Conservation (phyloP, 2,113 vertebrate genomes). For the Salvator merianae region DNA sequence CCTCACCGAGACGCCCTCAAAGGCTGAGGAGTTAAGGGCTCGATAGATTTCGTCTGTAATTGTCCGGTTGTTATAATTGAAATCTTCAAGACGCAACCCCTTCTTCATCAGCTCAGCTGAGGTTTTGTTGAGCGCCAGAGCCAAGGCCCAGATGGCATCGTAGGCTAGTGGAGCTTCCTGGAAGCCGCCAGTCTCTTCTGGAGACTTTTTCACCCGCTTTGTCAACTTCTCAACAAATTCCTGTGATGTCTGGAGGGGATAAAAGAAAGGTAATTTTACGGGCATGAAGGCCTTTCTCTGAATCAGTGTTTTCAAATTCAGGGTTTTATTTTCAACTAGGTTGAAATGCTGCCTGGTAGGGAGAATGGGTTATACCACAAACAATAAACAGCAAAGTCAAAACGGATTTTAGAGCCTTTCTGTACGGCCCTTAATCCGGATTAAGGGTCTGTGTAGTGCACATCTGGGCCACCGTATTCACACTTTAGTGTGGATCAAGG, state of each 20-base stretch:
- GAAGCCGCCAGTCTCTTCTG: slow-evolving; percentile 92
- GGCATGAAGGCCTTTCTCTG: too few species aligned
- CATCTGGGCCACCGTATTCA: too few species aligned
- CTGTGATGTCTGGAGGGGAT: slow-evolving; percentile 86
- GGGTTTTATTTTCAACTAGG: not conserved
- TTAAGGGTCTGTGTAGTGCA: too few species aligned
- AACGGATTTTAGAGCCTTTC: too few species aligned
- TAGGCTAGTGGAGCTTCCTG: slow-evolving; percentile 94
- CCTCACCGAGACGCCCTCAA: slow-evolving; percentile 93
- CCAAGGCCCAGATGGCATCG: slow-evolving; percentile 94
- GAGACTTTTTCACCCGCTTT: slow-evolving; percentile 87
- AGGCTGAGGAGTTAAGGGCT: slow-evolving; percentile 94
- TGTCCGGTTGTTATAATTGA: slow-evolving; percentile 96
- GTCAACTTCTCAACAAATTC: slow-evolving; percentile 91
- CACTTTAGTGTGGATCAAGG: too few species aligned
- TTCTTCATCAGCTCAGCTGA: slow-evolving; percentile 85
- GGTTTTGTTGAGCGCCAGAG: slow-evolving; percentile 93
- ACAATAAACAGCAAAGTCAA: too few species aligned
- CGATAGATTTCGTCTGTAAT: slow-evolving; percentile 94
- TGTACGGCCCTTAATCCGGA: too few species aligned
- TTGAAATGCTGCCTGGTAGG: too few species aligned
- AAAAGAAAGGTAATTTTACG: fast-evolving
- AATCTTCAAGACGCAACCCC: slow-evolving; percentile 88
- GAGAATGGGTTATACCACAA: too few species aligned
- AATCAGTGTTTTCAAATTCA: too few species aligned